phyloP scores from a whole-genome alignment of 1,140 invertebrate genomes.

The Hyposmocoma kahamanoa region DNA sequence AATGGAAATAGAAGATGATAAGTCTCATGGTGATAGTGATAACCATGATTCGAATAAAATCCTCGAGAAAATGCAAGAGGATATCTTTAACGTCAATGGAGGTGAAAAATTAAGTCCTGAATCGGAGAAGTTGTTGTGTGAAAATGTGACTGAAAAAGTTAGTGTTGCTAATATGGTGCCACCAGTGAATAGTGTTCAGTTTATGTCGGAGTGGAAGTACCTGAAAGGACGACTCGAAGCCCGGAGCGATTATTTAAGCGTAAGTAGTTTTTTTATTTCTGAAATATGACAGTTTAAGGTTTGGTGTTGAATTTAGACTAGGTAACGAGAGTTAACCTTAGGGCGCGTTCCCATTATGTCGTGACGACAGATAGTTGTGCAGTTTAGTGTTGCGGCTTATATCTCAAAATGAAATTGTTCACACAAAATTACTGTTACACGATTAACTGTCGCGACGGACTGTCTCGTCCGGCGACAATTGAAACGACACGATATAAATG shows the following conservation, averaged over 20 bases:
- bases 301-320: too few relatives aligned
- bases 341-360: too few relatives aligned
- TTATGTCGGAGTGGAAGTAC: constrained; percentile 73
- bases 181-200: constrained; percentile 76
- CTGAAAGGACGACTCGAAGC: constrained; percentile 38
- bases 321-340: too few relatives aligned
- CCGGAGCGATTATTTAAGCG: constrained; percentile 54
- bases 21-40: constrained; percentile 29
- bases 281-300: too few relatives aligned
- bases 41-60: constrained; percentile 21
- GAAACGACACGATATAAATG: too few relatives aligned
- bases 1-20: constrained; percentile 42
- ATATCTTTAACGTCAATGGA: not conserved
- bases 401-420: too few relatives aligned
- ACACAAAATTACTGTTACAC: too few relatives aligned
- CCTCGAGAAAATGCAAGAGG: not conserved
- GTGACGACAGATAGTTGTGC: too few relatives aligned
- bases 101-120: constrained; percentile 16
- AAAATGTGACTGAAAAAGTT: constrained; percentile 18
- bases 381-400: too few relatives aligned
- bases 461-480: too few relatives aligned
- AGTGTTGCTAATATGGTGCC: constrained; percentile 36
- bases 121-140: constrained; percentile 20
- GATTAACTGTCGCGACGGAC: too few relatives aligned
- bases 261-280: too few relatives aligned